These are phyloP conservation scores for Nomada ruficornis DNA, from an alignment of 2,888 invertebrate species.

Conservation along the genomic window DNA sequence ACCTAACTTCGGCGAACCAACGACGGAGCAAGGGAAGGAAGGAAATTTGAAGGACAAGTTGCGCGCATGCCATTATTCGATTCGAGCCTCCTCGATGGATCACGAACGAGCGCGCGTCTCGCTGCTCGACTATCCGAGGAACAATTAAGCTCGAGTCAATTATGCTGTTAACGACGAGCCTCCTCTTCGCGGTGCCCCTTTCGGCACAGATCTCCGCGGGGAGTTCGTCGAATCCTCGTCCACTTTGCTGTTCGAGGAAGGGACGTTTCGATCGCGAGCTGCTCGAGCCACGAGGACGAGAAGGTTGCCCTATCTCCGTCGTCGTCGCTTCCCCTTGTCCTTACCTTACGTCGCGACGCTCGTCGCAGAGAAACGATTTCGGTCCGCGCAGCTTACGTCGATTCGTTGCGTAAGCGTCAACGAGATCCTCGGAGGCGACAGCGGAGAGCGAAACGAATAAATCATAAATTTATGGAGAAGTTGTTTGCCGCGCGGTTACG, in stretches of 20 bases:
- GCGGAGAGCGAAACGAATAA: neutral
- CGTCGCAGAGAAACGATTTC: neutral
- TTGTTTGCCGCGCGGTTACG: slow-evolving; percentile 13
- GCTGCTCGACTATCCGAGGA: slow-evolving; percentile 37
- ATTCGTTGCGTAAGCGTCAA: slow-evolving; percentile 11
- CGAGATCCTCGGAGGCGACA: slow-evolving; percentile 8
- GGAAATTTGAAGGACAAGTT: slow-evolving; percentile 2
- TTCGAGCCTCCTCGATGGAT: neutral
- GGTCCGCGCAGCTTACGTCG: neutral
- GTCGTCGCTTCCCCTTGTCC: neutral
- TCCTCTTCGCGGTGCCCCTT: neutral
- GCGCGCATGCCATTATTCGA: neutral
- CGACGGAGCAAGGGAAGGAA: neutral
- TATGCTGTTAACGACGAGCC: slow-evolving; percentile 30
- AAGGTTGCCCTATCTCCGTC: neutral
- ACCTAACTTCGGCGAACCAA: neutral
- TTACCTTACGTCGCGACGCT: neutral
- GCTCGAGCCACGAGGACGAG: neutral
- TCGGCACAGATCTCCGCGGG: neutral
- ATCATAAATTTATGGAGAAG: slow-evolving; percentile 1
- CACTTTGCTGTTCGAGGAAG: slow-evolving; percentile 31
- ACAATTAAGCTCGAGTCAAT: slow-evolving; percentile 51
- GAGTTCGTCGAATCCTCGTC: slow-evolving; percentile 28
- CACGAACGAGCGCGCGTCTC: too few relatives aligned
- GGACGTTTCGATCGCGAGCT: slow-evolving; percentile 17